phyloP scores from a whole-genome alignment of 2,888 invertebrate species.

The Hirtodrosophila alboralis region DNA sequence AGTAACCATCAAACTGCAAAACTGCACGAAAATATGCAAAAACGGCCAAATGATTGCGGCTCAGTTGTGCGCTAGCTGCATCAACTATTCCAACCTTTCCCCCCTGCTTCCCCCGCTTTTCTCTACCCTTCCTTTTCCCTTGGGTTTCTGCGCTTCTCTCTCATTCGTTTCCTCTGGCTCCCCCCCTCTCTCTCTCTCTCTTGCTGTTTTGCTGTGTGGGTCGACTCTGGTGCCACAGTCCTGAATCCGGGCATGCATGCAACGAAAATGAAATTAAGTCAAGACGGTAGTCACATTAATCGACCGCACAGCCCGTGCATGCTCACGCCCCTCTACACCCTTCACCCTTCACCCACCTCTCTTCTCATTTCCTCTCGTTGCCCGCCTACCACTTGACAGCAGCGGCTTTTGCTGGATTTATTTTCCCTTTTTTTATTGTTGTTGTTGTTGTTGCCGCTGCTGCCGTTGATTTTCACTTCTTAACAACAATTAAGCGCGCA shows the following conservation, averaged over 20 bases:
- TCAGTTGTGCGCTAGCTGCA: conserved; percentile 61
- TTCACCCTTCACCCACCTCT: background rate
- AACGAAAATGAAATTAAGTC: conserved; percentile 78
- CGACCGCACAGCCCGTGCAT: conserved; percentile 56
- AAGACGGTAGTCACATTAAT: conserved; percentile 78
- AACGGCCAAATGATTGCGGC: conserved; percentile 78
- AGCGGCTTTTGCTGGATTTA: conserved; percentile 69
- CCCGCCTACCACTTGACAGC: conserved; percentile 64
- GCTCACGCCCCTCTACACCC: conserved; percentile 1
- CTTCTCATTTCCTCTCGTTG: conserved; percentile 44
- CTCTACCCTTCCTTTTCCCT: conserved; percentile 1
- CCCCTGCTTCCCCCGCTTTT: background rate
- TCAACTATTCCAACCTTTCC: conserved; percentile 31
- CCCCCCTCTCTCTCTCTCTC: background rate
- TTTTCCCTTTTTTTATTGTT: conserved; percentile 54
- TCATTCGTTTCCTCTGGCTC: background rate
- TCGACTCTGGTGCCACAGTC: conserved; percentile 41
- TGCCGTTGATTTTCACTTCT: conserved; percentile 77
- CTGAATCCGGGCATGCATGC: conserved; percentile 66
- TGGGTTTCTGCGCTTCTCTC: conserved; percentile 7
- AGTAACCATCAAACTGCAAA: conserved; percentile 70
- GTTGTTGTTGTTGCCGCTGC: conserved; percentile 24
- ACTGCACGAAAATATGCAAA: conserved; percentile 76
- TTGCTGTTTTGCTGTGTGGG: conserved; percentile 39
- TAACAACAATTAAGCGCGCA: conserved; percentile 79